Base-by-base conservation (phyloP, 92 coral and sea anemone genomes). In the Epizoanthus scotinus region DNA sequence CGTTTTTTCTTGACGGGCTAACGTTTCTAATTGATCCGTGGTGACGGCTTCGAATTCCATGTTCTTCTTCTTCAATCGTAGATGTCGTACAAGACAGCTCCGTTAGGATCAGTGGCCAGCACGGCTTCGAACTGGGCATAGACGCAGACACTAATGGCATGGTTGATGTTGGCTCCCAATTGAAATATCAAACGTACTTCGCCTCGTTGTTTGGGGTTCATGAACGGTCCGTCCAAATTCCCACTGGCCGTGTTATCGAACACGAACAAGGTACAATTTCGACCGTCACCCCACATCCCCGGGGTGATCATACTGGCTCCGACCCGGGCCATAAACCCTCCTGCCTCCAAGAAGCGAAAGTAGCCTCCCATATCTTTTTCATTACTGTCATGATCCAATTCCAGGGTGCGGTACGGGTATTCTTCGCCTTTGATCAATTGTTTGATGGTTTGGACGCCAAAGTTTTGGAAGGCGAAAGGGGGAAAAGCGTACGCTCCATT, bases 381-480 rank as follows among this genome's bases (percentile, higher is more conserved):
- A 0, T 27, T 65, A 13, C 13, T 71, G 49, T 69, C 31, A 26
- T 56, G 53, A 5, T 5, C 40, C 25, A 86, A 26, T 8, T 67
- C 67, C 66, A 86, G 34, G 0, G 64, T 50, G 18, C 55, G 27
- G 79, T 82, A 58, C 14, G 90, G 86, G 49, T 86, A 86, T 18
- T 71, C 84, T 74, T 86, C 90, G 1, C 86, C 87, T 0, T n/a
- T n/a, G 1, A 86, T 52, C 59, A 86, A 14, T 17, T 86, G 89
- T 20, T 63, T 56, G 55, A 86, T 82, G 47, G 19, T 25, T 0
- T 2, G 4, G 47, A 82, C 19, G 0, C 65, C 78, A n/a, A 68
- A 59, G 13, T 77, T 77, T n/a, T 67, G 57, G 3, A 67, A 77
- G 36, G 61, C 42, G 24, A 67, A 84, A 0, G 78, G 78, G 18